Evolutionary conservation across 2,888 invertebrate species (phyloP), one percentile per base, ranked within the genome.

Genomic region (Coleophora flavipennella): DNA sequence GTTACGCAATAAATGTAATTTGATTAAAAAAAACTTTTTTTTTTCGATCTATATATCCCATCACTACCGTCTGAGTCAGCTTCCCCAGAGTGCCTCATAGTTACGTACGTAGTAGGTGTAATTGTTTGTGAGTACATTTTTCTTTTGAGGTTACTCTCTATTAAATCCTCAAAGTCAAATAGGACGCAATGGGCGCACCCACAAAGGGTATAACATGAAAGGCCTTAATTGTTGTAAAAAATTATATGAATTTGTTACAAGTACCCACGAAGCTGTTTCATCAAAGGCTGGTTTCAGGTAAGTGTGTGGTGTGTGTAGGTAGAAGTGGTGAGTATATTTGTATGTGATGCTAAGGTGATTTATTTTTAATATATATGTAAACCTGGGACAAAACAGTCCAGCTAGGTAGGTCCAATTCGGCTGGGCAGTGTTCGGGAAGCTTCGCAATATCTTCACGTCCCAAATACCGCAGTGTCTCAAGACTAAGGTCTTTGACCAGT

Each of bases 141-240:
- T 83, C 84, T 84, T 20, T 84, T 84, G 84, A 84, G 79, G 81
- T 84, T 77, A 84, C 78, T 81, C 78, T 76, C 80, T 83, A 83
- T 81, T 83, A 84, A 65, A 69, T 62, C 67, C 78, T 83, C 68
- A 65, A 76, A 76, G 76, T 69, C 63, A 78, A 84, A 84, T 84
- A 75, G 78, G 67, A 71, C 69, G 80, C 75, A 73, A 72, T 77
- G 71, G 70, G 50, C 62, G 55, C 53, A 55, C 56, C 72, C 70
- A 69, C 78, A 81, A 81, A 81, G 78, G 78, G 75, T 71, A 71
- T 46, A 49, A 68, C 59, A 71, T 76, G 67, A 77, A 77, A 75
- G 75, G 59, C 53, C 56, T 65, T 81, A 83, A 84, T 84, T 84
- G 79, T 83, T 70, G 67, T 78, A 78, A 71, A 75, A 73, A 83